phyloP scores from a whole-genome alignment of 1,140 invertebrate genomes.

The Oedothorax gibbosus region DNA sequence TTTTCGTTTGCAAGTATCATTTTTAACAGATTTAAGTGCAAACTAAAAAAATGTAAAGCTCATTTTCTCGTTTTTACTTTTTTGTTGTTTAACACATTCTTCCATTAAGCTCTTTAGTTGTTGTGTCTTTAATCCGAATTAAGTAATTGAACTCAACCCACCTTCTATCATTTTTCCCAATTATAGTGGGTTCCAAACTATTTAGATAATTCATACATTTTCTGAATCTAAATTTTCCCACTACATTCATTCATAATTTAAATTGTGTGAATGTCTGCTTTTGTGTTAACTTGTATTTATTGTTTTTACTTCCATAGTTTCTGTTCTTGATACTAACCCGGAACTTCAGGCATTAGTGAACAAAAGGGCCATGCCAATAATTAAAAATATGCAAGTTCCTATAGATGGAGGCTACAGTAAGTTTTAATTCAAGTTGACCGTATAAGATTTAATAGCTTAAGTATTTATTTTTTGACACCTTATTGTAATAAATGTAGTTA shows the following conservation, averaged over 20 bases:
- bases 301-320: constrained; percentile 38
- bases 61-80: too few species aligned
- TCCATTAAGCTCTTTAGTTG: too few species aligned
- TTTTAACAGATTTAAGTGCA: too few species aligned
- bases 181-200: too few species aligned
- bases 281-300: neutral
- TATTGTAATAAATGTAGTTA: constrained; percentile 8
- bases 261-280: neutral
- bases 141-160: too few species aligned
- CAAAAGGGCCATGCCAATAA: constrained; percentile 82
- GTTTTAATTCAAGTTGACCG: constrained; percentile 23
- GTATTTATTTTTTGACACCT: neutral
- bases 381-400: constrained; percentile 83
- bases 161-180: too few species aligned
- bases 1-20: too few species aligned
- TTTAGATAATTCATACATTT: neutral
- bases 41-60: too few species aligned
- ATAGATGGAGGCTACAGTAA: constrained; percentile 78
- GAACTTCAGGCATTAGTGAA: constrained; percentile 75
- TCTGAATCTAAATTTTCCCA: neutral
- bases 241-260: too few species aligned
- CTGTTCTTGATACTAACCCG: constrained; percentile 64
- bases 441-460: neutral
- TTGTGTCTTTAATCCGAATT: too few species aligned
- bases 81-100: too few species aligned